phyloP scores from a whole-genome alignment of 1,140 invertebrate genomes.

The Lepidotrigona ventralis region DNA sequence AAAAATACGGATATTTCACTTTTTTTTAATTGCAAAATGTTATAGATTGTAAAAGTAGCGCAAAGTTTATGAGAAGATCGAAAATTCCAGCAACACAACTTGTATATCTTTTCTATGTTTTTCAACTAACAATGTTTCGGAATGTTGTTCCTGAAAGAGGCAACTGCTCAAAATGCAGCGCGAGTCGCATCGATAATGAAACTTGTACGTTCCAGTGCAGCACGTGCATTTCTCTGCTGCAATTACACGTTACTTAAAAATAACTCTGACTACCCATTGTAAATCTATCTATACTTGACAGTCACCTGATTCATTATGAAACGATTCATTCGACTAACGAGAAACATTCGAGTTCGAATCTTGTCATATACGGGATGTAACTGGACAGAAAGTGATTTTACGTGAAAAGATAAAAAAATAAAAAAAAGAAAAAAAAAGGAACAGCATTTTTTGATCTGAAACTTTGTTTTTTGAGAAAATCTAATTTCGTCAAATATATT shows the following conservation, averaged over 20 bases:
- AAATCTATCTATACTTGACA: too few relatives aligned
- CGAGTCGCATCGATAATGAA: conserved; percentile 25
- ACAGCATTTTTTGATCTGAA: too few relatives aligned
- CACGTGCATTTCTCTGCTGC: conserved; percentile 7
- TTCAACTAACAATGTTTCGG: conserved; percentile 13
- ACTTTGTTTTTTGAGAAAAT: too few relatives aligned
- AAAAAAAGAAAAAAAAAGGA: not conserved
- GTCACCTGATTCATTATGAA: too few relatives aligned
- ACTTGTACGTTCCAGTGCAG: conserved; percentile 13
- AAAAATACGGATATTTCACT: too few relatives aligned
- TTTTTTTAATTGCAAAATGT: too few relatives aligned
- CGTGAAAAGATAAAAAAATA: too few relatives aligned
- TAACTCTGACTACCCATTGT: not conserved
- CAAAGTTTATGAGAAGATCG: not conserved
- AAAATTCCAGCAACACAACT: not conserved
- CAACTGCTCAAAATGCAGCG: conserved; percentile 21
- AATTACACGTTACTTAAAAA: not conserved
- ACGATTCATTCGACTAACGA: not conserved
- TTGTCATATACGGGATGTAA: too few relatives aligned
- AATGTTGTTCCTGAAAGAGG: conserved; percentile 17
- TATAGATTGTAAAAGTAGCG: too few relatives aligned
- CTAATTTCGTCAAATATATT: too few relatives aligned
- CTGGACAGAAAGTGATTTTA: too few relatives aligned
- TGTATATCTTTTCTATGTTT: too few relatives aligned
- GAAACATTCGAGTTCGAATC: not conserved